Percentiles rank a stretch among this genome's conserved stretches.
Conservation (phyloP, 2,797 vertebrate species). For the Siniperca obscura region DNA sequence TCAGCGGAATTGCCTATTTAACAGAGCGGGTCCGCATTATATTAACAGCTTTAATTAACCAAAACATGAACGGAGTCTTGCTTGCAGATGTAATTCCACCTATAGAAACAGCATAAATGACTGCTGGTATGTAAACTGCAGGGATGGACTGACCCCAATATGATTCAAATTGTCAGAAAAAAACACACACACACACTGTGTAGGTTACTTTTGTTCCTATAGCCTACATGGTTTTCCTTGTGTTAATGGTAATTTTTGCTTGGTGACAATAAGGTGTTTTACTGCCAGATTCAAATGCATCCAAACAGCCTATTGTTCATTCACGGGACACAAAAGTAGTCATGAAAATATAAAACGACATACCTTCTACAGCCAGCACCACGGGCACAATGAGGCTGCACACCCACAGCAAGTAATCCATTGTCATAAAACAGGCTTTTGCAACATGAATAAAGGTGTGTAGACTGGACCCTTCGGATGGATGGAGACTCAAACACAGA, state of each 20-base stretch:
- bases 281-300: slow-evolving; percentile 15
- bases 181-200: not conserved
- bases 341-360: slow-evolving; percentile 31
- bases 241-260: not conserved
- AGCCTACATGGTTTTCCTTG: no score
- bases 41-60: slow-evolving; percentile 56
- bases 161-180: not conserved
- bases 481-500: slow-evolving; percentile 70
- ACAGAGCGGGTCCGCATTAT: slow-evolving; percentile 32
- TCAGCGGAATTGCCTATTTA: slow-evolving; percentile 39
- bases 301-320: slow-evolving; percentile 61
- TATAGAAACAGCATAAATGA: slow-evolving; percentile 8
- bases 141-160: slow-evolving; percentile 3
- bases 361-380: slow-evolving; percentile 88
- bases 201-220: not conserved
- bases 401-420: slow-evolving; percentile 88
- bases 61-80: slow-evolving; percentile 38
- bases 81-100: slow-evolving; percentile 23
- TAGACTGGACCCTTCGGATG: slow-evolving; percentile 68
- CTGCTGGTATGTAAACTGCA: slow-evolving; percentile 14
- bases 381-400: slow-evolving; percentile 84
- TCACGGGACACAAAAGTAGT: slow-evolving; percentile 46
- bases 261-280: slow-evolving; percentile 23
- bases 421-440: slow-evolving; percentile 84
- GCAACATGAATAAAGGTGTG: slow-evolving; percentile 84